A percentile compares a stretch with the other conserved stretches of the same genome.
These are phyloP conservation scores for Mus spicilegus DNA, from an alignment of 2,113 vertebrate species.

Conservation along the genomic window DNA sequence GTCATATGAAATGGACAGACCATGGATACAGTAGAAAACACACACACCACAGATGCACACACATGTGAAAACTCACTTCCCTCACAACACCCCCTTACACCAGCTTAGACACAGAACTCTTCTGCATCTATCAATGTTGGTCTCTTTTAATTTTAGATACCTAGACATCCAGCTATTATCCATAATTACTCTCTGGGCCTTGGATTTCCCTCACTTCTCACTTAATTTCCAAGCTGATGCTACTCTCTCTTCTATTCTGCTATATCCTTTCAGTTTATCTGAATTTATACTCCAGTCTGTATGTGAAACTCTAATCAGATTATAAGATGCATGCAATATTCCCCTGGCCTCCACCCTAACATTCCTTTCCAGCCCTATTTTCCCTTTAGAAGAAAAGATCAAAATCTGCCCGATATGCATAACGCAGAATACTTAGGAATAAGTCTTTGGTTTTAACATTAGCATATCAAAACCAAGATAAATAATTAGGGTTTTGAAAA, in stretches of 20 bases:
- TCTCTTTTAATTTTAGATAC: neutral
- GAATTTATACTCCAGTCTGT: neutral
- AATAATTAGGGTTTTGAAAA: neutral
- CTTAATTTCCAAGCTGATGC: neutral
- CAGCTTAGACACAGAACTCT: neutral
- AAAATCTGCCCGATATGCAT: neutral
- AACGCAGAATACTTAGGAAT: neutral
- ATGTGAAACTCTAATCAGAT: neutral
- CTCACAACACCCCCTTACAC: too few relatives aligned
- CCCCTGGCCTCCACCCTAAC: rapidly evolving
- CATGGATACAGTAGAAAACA: rapidly evolving
- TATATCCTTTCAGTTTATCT: rapidly evolving
- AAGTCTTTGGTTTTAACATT: neutral
- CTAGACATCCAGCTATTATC: neutral
- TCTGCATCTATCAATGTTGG: too few relatives aligned
- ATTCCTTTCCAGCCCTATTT: neutral
- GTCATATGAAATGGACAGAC: rapidly evolving
- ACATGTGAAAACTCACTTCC: rapidly evolving
- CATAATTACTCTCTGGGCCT: neutral
- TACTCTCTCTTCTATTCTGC: neutral
- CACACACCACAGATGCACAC: rapidly evolving
- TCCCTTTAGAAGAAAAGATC: neutral
- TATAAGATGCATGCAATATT: neutral
- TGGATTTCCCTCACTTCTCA: neutral
- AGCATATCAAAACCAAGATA: neutral